Evolutionary conservation across 1,140 invertebrate species (phyloP), one percentile per base, ranked within the genome.

Genomic region (Coenobita brevimanus): DNA sequence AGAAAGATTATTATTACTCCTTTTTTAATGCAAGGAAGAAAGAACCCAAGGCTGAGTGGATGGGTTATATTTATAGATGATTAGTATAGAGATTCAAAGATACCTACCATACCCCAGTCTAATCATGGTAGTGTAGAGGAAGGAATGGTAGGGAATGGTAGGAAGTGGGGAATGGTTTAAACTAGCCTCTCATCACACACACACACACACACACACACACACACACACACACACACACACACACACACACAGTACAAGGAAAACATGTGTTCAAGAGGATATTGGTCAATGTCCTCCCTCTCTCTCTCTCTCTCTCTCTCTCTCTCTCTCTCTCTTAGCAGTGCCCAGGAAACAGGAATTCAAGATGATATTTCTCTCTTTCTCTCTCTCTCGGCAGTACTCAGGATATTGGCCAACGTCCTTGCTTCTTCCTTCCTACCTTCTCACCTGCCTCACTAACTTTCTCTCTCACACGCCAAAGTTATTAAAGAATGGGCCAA

Each of bases 181-280:
- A 67, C 57, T n/a, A n/a, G n/a, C n/a, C n/a, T n/a, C n/a, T n/a
- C n/a, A n/a, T n/a, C n/a, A n/a, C n/a, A n/a, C n/a, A n/a, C n/a
- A n/a, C n/a, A n/a, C 54, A 57, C 54, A 57, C 54, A 57, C 54
- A 57, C 54, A 57, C 54, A 57, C 54, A 57, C 54, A 57, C 54
- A 57, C 54, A 57, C 54, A 57, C 54, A 57, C 54, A 67, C 62
- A 67, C 62, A 67, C 62, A 67, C 62, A 67, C 62, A 67, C 62
- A 67, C 62, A 67, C 62, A 67, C 62, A 67, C 62, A 67, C 62
- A 67, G 24, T 30, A 24, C 27, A 24, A 67, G 24, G 36, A 24
- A 67, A 24, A 67, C 62, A 67, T 33, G 36, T 33, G n/a, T n/a
- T 10, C 62, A 21, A 24, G 10, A 8, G 36, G 24, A 67, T 67